Conservation (phyloP, 2,888 invertebrate genomes). For the Caenorhabditis zanzibari region DNA sequence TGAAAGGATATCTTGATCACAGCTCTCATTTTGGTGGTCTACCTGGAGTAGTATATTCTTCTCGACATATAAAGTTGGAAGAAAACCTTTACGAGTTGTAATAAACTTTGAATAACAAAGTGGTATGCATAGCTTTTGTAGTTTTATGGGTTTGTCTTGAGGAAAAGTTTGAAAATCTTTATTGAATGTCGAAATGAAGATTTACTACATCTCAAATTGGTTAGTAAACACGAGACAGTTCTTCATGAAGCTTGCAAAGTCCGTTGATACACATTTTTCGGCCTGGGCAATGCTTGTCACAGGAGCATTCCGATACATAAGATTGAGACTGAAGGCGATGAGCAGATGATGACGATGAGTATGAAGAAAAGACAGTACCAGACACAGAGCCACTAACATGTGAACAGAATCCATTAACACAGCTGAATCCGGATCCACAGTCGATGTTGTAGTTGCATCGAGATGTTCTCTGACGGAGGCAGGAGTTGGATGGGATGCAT, state of each 20-base stretch:
- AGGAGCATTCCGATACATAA: neutral
- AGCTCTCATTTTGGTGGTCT: neutral
- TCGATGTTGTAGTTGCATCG: constrained; percentile 28
- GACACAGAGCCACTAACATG: constrained; percentile 37
- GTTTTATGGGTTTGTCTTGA: neutral
- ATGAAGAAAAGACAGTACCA: constrained; percentile 24
- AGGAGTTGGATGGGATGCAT: constrained; percentile 45
- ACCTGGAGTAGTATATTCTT: constrained; percentile 24
- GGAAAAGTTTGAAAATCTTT: neutral
- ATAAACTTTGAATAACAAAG: constrained; percentile 6
- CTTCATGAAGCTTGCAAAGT: neutral
- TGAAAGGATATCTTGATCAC: constrained; percentile 64
- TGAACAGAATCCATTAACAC: constrained; percentile 36
- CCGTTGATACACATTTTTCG: constrained; percentile 42
- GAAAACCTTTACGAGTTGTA: constrained; percentile 16
- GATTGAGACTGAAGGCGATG: neutral
- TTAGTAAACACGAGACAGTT: constrained; percentile 4
- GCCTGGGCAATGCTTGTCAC: constrained; percentile 33
- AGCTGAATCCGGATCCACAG: constrained; percentile 30
- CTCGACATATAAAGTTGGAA: neutral
- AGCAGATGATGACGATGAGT: constrained; percentile 8
- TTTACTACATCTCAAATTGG: too few species aligned
- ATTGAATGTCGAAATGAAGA: too few species aligned
- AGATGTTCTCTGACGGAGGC: neutral
- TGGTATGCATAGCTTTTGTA: neutral